Evolutionary conservation across 2,113 vertebrate species (phyloP).

Genomic region (Rafetus swinhoei): DNA sequence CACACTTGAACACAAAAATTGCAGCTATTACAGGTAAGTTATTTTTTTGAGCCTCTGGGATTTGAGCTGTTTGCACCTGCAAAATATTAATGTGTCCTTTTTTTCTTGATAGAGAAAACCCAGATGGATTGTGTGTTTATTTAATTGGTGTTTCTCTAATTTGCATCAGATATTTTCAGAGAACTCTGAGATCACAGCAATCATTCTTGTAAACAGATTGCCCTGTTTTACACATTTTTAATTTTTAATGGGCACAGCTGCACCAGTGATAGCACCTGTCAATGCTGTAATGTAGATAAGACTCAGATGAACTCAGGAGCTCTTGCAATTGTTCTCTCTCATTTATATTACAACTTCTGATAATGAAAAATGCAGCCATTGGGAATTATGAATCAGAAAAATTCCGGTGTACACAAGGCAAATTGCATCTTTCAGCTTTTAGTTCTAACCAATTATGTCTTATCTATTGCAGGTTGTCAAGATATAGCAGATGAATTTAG

Average conservation of each 20-base stretch:
- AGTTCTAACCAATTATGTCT: constrained; percentile 24
- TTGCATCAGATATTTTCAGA: constrained; percentile 14
- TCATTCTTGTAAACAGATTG: constrained; percentile 22
- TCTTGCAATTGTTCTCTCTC: not conserved
- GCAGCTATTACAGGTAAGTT: not conserved
- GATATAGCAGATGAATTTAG: constrained; percentile 96
- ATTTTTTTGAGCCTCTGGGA: not conserved
- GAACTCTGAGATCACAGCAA: not conserved
- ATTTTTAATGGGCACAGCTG: not conserved
- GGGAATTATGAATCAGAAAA: not conserved
- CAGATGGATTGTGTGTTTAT: not conserved
- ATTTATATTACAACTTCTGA: not conserved
- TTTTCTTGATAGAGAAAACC: constrained; percentile 28
- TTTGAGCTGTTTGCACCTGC: not conserved
- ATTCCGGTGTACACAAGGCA: not conserved
- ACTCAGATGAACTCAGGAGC: not conserved
- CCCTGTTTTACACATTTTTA: not conserved
- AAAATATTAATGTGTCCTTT: not conserved
- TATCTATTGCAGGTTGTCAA: constrained; percentile 86
- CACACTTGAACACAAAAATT: not conserved
- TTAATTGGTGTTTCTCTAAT: constrained; percentile 35
- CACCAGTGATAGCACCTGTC: not conserved
- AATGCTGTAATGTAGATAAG: not conserved
- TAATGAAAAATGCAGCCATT: not conserved
- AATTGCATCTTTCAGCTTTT: not conserved